These are phyloP conservation scores for Ceratoteleas bidentatus DNA, from an alignment of 1,140 invertebrate genomes.

Conservation along the genomic window DNA sequence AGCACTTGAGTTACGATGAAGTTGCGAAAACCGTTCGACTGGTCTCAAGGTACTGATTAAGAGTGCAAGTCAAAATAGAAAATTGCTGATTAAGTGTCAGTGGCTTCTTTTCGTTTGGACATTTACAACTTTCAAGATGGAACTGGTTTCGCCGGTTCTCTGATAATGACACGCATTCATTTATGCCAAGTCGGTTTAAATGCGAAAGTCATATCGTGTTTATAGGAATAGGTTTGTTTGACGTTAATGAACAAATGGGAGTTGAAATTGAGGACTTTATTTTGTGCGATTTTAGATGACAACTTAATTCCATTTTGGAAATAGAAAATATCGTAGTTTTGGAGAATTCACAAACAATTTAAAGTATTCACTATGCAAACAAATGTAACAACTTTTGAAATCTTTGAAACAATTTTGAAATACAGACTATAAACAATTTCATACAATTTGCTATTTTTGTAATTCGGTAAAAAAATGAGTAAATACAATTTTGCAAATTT, in stretches of 20 bases:
- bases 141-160: slow-evolving; percentile 41
- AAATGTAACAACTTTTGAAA: too few relatives aligned
- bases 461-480: too few relatives aligned
- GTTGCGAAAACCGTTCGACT: slow-evolving; percentile 72
- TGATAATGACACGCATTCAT: slow-evolving; percentile 9
- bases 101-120: slow-evolving; percentile 4
- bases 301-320: too few relatives aligned
- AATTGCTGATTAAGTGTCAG: slow-evolving; percentile 18
- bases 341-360: neutral
- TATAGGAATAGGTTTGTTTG: neutral
- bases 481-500: neutral
- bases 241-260: too few relatives aligned
- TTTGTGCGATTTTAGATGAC: neutral
- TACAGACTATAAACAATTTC: too few relatives aligned
- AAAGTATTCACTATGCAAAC: too few relatives aligned
- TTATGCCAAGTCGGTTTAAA: slow-evolving; percentile 7
- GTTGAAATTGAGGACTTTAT: neutral
- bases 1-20: slow-evolving; percentile 70
- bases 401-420: too few relatives aligned
- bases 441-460: too few relatives aligned
- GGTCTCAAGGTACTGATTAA: slow-evolving; percentile 73
- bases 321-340: neutral
- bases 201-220: slow-evolving; percentile 20
- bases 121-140: slow-evolving; percentile 34
- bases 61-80: neutral